A percentile compares a stretch with the other conserved stretches of the same genome.
Conservation (phyloP, 2,888 invertebrate species). For the Priocnemis perturbator region DNA sequence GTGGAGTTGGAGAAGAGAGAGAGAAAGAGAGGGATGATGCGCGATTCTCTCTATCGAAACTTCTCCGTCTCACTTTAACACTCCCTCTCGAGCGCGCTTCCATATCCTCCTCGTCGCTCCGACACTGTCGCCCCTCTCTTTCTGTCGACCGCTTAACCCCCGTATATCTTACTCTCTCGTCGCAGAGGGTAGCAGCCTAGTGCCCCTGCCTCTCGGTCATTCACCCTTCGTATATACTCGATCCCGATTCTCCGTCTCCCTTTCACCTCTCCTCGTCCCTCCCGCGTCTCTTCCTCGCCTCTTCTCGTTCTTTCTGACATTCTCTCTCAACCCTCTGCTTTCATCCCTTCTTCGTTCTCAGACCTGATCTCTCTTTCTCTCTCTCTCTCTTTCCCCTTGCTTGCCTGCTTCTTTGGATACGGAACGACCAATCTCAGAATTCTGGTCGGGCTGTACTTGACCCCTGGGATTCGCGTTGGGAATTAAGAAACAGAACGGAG, state of each 20-base stretch:
- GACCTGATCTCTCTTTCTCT: not conserved
- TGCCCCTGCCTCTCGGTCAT: slow-evolving; percentile 73
- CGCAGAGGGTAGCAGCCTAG: slow-evolving; percentile 74
- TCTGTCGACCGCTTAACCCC: slow-evolving; percentile 22
- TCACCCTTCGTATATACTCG: slow-evolving; percentile 67
- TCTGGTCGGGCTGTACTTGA: slow-evolving; percentile 64
- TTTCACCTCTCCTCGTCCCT: slow-evolving; percentile 21
- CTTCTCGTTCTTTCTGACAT: not conserved
- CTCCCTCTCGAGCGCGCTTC: slow-evolving; percentile 11
- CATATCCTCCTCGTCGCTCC: slow-evolving; percentile 15
- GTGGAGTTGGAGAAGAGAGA: slow-evolving; percentile 23
- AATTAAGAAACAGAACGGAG: slow-evolving; percentile 36
- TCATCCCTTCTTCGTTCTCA: slow-evolving; percentile 9
- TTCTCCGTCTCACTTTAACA: slow-evolving; percentile 30
- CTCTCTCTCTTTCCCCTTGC: not conserved
- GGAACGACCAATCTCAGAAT: slow-evolving; percentile 48
- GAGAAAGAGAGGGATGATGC: slow-evolving; percentile 34
- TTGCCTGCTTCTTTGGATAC: slow-evolving; percentile 9
- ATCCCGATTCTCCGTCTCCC: slow-evolving; percentile 55
- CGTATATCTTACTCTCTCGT: slow-evolving; percentile 48
- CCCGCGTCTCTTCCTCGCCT: slow-evolving; percentile 1
- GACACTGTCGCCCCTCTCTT: slow-evolving; percentile 33
- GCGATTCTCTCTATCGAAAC: slow-evolving; percentile 50
- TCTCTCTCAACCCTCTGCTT: slow-evolving; percentile 4
- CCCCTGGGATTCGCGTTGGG: slow-evolving; percentile 45